Evolutionary conservation across 2,113 vertebrate species (phyloP).

Genomic region (Rhagologus leucostigma): DNA sequence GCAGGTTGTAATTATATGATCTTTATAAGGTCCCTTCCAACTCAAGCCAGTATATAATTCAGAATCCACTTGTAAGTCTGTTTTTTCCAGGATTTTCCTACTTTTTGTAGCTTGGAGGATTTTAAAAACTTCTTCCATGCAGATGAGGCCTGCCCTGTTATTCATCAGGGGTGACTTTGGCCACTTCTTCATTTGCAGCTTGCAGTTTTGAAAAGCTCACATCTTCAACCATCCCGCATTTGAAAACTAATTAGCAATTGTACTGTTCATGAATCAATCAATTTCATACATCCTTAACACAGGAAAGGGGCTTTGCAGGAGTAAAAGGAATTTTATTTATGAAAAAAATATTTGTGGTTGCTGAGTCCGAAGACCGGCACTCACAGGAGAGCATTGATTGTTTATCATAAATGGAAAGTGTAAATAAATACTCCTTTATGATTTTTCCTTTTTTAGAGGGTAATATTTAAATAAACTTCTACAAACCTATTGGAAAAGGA

Average conservation of each 20-base stretch:
- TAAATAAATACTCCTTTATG: neutral
- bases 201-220: neutral
- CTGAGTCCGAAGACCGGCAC: accelerated
- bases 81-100: neutral
- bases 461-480: neutral
- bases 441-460: neutral
- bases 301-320: neutral
- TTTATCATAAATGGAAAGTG: neutral
- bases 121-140: neutral
- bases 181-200: neutral
- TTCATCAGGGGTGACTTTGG: neutral
- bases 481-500: neutral
- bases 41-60: neutral
- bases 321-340: neutral
- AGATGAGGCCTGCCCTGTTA: neutral
- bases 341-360: neutral
- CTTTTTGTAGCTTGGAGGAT: neutral
- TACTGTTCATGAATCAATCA: neutral
- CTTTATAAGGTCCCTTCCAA: neutral
- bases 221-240: neutral
- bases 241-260: neutral
- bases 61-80: neutral
- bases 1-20: neutral
- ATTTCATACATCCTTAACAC: neutral
- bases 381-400: accelerated